A percentile compares a stretch with the other conserved stretches of the same genome.
phyloP scores from a whole-genome alignment of 2,797 vertebrate genomes.

The Aythya fuligula region DNA sequence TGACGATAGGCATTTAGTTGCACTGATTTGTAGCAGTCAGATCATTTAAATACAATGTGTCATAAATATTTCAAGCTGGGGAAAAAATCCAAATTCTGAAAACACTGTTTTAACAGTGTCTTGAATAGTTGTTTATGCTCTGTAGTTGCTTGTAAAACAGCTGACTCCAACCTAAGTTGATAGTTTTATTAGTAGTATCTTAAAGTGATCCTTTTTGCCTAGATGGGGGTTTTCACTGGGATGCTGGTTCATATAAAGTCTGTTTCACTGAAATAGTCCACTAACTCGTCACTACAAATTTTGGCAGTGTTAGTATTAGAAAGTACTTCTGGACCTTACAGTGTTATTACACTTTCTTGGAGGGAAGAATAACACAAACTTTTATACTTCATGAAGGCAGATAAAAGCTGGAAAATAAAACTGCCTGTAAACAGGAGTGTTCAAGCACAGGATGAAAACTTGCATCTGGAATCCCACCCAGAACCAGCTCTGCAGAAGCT shows the following conservation, averaged over 20 bases:
- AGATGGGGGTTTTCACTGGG: not conserved
- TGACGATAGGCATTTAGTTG: not conserved
- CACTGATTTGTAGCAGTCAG: not conserved
- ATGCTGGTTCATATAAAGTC: not conserved
- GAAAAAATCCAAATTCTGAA: not conserved
- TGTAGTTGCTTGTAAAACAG: not conserved
- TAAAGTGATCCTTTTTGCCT: not conserved
- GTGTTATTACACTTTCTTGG: not conserved
- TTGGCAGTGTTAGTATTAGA: not conserved
- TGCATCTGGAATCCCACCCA: not conserved
- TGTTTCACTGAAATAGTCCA: not conserved
- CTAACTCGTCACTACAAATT: not conserved
- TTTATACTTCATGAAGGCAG: not conserved
- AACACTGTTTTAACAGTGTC: not conserved
- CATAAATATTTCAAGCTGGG: not conserved
- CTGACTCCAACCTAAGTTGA: not conserved
- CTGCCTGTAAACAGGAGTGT: not conserved
- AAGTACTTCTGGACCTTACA: not conserved
- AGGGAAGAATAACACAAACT: not conserved
- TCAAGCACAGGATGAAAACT: not conserved
- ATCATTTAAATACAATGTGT: not conserved
- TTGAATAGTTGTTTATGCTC: not conserved
- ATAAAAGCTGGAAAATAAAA: constrained; percentile 17
- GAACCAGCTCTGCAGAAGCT: not conserved
- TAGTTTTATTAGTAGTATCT: constrained; percentile 12